Conservation (phyloP, 2,797 vertebrate species). For the Siniperca obscura region DNA sequence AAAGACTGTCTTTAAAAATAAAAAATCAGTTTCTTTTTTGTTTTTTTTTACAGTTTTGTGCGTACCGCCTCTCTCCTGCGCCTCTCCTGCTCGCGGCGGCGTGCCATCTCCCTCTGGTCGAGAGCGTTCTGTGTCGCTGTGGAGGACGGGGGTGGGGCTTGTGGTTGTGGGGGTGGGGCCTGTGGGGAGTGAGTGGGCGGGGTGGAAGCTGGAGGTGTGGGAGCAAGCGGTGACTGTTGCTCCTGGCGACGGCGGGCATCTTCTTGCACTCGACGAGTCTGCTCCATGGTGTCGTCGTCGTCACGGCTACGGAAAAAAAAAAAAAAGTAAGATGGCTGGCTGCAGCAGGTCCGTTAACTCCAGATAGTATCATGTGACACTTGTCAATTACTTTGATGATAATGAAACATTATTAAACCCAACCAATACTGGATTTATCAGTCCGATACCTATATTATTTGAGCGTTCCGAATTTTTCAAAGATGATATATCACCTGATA, state of each 20-base stretch:
- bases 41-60: not conserved
- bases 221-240: slow-evolving; percentile 81
- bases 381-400: not conserved
- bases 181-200: slow-evolving; percentile 82
- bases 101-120: slow-evolving; percentile 91
- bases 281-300: slow-evolving; percentile 89
- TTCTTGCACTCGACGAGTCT: slow-evolving; percentile 67
- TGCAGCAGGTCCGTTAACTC: not conserved
- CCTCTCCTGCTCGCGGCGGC: slow-evolving; percentile 92
- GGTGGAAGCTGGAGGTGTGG: slow-evolving; percentile 78
- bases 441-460: not conserved
- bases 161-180: slow-evolving; percentile 75
- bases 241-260: slow-evolving; percentile 87
- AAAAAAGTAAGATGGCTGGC: not conserved
- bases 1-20: fast-evolving
- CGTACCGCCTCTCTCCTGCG: slow-evolving; percentile 91
- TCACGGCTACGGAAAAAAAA: slow-evolving; percentile 83
- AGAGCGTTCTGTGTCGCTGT: slow-evolving; percentile 86
- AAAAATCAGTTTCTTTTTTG: not conserved
- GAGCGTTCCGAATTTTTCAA: too few relatives aligned
- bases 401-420: not conserved
- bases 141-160: slow-evolving; percentile 72
- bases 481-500: too few relatives aligned
- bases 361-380: not conserved
- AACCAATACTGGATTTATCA: not conserved